phyloP scores from a whole-genome alignment of 2,797 vertebrate species.

The Scleropages formosus region DNA sequence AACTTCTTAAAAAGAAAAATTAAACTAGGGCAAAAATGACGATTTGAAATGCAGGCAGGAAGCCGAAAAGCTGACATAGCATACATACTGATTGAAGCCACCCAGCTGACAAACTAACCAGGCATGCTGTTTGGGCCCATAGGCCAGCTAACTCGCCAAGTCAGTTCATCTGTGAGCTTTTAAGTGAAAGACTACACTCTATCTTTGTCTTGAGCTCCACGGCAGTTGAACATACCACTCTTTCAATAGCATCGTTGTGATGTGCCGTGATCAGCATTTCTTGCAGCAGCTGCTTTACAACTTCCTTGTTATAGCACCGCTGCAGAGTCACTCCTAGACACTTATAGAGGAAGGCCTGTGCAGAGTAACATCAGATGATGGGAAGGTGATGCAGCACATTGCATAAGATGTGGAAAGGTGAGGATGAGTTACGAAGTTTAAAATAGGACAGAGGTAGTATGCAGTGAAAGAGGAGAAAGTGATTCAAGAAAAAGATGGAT shows the following conservation, averaged over 20 bases:
- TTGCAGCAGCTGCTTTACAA: constrained; percentile 83
- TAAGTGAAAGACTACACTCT: too few species aligned
- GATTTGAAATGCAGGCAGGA: constrained; percentile 23
- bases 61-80: constrained; percentile 25
- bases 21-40: constrained; percentile 24
- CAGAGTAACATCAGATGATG: not conserved
- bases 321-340: constrained; percentile 80
- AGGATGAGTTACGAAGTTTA: too few species aligned
- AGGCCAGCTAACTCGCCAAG: not conserved
- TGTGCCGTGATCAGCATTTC: constrained; percentile 78
- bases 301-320: constrained; percentile 70
- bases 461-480: not conserved
- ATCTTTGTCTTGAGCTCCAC: too few species aligned
- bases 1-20: constrained; percentile 17
- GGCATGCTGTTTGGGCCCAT: not conserved
- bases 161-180: too few species aligned
- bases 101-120: constrained; percentile 14
- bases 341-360: constrained; percentile 85
- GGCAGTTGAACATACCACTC: constrained; percentile 69
- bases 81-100: constrained; percentile 16
- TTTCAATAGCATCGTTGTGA: constrained; percentile 78
- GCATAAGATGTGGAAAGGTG: too few species aligned
- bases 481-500: not conserved
- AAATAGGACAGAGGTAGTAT: too few species aligned
- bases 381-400: too few species aligned